These are phyloP conservation scores for Motacilla alba DNA, from an alignment of 2,113 vertebrate genomes.

Conservation along the genomic window DNA sequence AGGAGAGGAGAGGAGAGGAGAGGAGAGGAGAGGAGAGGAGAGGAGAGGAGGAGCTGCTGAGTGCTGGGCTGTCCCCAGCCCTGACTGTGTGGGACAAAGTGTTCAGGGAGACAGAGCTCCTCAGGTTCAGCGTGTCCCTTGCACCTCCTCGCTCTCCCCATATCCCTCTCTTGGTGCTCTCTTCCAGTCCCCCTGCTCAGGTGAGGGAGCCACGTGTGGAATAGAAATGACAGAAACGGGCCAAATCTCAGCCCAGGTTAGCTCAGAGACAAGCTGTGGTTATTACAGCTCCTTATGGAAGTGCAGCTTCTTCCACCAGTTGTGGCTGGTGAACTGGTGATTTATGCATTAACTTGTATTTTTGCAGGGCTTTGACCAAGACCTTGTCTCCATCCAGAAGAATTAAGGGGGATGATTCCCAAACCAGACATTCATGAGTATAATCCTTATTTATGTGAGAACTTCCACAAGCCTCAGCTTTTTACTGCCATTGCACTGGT, in stretches of 20 bases:
- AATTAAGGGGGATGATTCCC: constrained; percentile 37
- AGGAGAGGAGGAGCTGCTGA: not conserved
- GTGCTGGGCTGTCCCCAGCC: not conserved
- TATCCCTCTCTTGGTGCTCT: not conserved
- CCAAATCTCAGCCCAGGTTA: not conserved
- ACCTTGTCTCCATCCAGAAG: constrained; percentile 29
- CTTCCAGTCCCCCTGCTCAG: not conserved
- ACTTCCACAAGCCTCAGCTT: constrained; percentile 1
- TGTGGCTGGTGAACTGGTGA: accelerated
- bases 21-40: not conserved
- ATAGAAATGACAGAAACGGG: not conserved
- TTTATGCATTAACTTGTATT: not conserved
- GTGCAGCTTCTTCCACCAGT: not conserved
- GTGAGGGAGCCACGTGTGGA: accelerated
- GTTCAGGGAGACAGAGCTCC: accelerated
- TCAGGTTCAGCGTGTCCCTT: accelerated
- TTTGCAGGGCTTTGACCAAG: constrained; percentile 36
- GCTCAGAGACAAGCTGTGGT: not conserved
- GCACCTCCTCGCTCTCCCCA: not conserved
- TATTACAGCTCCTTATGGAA: not conserved
- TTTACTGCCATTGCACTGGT: constrained; percentile 36
- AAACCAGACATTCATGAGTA: constrained; percentile 12
- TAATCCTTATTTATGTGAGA: constrained; percentile 53
- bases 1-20: not conserved
- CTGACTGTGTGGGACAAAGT: not conserved